Evolutionary conservation across 2,888 invertebrate species (phyloP).

Genomic region (Thereva nobilitata): DNA sequence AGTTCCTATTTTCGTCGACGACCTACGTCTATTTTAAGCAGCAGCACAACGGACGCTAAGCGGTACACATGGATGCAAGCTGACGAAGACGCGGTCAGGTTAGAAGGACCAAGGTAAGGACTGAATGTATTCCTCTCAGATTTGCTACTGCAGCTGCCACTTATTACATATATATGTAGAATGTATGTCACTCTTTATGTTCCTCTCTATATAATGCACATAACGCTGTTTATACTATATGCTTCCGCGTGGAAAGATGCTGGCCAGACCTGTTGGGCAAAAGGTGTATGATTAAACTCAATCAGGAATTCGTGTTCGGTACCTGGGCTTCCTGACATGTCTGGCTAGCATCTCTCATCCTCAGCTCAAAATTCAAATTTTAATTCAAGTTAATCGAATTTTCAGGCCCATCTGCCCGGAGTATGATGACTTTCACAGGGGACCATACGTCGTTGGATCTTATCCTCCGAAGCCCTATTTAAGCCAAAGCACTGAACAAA

Average conservation of each 20-base stretch:
- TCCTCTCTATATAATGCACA: too few relatives aligned
- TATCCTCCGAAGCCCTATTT: constrained; percentile 48
- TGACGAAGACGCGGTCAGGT: constrained; percentile 72
- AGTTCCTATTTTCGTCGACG: constrained; percentile 81
- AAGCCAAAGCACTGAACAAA: constrained; percentile 56
- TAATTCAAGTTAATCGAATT: constrained; percentile 34
- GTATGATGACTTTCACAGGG: constrained; percentile 42
- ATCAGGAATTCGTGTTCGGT: neutral
- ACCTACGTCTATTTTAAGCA: constrained; percentile 74
- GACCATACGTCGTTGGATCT: constrained; percentile 46
- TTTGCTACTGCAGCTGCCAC: too few relatives aligned
- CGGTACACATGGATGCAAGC: constrained; percentile 79
- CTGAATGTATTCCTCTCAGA: too few relatives aligned
- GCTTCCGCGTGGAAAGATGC: too few relatives aligned
- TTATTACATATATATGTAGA: too few relatives aligned
- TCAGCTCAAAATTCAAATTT: constrained; percentile 5
- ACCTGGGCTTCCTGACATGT: too few relatives aligned
- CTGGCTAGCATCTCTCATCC: too few relatives aligned
- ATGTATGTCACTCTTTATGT: too few relatives aligned
- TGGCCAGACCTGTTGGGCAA: too few relatives aligned
- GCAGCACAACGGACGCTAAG: constrained; percentile 66
- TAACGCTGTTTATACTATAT: too few relatives aligned
- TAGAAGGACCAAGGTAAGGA: constrained; percentile 69
- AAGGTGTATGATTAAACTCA: neutral
- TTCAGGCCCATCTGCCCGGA: constrained; percentile 44